phyloP scores from a whole-genome alignment of 2,888 invertebrate species.

The Orchesellides sinensis region DNA sequence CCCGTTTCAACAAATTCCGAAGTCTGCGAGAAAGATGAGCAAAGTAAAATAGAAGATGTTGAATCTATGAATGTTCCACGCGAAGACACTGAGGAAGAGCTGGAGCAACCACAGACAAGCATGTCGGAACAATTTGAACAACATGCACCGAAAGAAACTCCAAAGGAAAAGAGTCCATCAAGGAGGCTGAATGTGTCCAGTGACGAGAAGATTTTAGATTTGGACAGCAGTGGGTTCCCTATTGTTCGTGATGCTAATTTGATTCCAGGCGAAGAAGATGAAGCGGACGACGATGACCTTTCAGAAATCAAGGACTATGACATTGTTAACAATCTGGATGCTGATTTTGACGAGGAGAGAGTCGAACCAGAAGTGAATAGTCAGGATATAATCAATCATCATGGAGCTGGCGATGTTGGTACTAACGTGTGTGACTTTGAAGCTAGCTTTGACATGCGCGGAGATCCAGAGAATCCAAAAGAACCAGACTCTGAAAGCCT shows the following conservation, averaged over 20 bases:
- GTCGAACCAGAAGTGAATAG: neutral
- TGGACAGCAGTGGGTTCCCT: constrained; percentile 57
- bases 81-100: neutral
- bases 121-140: neutral
- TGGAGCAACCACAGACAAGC: neutral
- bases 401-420: neutral
- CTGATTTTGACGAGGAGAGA: constrained; percentile 24
- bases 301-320: constrained; percentile 67
- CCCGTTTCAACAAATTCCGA: neutral
- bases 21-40: neutral
- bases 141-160: neutral
- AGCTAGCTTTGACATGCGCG: constrained; percentile 72
- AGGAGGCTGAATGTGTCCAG: constrained; percentile 20
- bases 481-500: constrained; percentile 74
- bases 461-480: constrained; percentile 73
- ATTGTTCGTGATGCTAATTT: constrained; percentile 54
- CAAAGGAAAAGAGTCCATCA: neutral
- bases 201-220: constrained; percentile 53
- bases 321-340: constrained; percentile 55
- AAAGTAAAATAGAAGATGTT: neutral
- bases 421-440: constrained; percentile 48
- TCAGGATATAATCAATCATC: no score
- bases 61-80: neutral
- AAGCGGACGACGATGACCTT: constrained; percentile 42
- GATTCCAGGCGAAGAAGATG: constrained; percentile 8